phyloP scores from a whole-genome alignment of 2,797 vertebrate species.

The Hozukius guyotensis region DNA sequence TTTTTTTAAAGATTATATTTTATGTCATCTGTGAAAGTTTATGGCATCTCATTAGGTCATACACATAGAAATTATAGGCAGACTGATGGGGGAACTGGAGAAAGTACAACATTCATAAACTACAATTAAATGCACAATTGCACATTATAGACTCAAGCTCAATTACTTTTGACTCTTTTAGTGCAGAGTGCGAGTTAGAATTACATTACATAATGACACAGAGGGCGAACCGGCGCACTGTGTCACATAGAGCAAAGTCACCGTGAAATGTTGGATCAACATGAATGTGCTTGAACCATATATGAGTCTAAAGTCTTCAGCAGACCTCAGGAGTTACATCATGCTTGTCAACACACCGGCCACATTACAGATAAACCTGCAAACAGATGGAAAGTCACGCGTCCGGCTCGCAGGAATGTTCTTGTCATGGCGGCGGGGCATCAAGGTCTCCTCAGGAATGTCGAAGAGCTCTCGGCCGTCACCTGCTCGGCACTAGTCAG shows the following conservation, averaged over 20 bases:
- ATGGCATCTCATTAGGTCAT: constrained; percentile 33
- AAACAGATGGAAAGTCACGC: constrained; percentile 53
- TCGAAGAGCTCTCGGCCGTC: constrained; percentile 26
- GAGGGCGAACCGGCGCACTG: not conserved
- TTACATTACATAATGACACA: constrained; percentile 39
- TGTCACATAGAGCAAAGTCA: constrained; percentile 1
- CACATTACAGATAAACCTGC: constrained; percentile 37
- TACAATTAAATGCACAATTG: constrained; percentile 60
- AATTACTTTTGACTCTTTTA: constrained; percentile 61
- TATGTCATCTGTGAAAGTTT: constrained; percentile 31
- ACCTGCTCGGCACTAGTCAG: constrained; percentile 48
- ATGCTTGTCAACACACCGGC: constrained; percentile 36
- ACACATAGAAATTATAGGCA: constrained; percentile 14
- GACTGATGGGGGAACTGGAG: constrained; percentile 40
- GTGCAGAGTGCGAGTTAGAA: constrained; percentile 18
- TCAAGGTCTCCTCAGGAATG: constrained; percentile 64
- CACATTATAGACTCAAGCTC: constrained; percentile 49
- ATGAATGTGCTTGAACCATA: not conserved
- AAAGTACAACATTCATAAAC: constrained; percentile 35
- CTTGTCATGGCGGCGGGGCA: constrained; percentile 30
- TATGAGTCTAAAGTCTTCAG: not conserved
- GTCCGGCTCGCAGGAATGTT: constrained; percentile 36
- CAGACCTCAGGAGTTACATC: constrained; percentile 35
- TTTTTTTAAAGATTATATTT: constrained; percentile 12
- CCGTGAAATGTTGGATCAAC: constrained; percentile 2